A percentile compares a stretch with the other conserved stretches of the same genome.
These are phyloP conservation scores for Microplitis mediator DNA, from an alignment of 1,140 invertebrate species.

Conservation along the genomic window DNA sequence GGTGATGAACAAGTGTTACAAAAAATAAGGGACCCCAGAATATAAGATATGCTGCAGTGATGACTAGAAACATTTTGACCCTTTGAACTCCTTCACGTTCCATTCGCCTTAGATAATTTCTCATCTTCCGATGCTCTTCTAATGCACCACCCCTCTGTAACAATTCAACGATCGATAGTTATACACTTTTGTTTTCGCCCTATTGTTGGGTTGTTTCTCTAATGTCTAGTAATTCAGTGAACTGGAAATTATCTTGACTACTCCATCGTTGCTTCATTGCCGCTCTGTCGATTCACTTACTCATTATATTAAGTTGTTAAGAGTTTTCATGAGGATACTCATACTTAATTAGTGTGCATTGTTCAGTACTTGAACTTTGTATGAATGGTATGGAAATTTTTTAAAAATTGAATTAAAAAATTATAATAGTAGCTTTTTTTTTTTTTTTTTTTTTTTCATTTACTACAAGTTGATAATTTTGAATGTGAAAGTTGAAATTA, in stretches of 20 bases:
- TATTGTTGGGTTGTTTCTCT: not conserved
- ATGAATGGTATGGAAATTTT: no score
- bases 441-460: no score
- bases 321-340: no score
- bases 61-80: conserved; percentile 84
- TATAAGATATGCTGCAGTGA: conserved; percentile 81
- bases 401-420: not conserved
- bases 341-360: no score
- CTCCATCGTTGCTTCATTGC: not conserved
- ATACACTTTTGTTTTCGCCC: not conserved
- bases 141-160: conserved; percentile 62
- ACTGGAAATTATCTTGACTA: not conserved
- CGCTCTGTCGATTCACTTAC: no score
- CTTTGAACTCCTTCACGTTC: conserved; percentile 78
- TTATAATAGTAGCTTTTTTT: no score
- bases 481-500: no score
- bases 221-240: not conserved
- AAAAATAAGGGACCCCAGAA: conserved; percentile 90
- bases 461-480: no score
- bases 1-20: conserved; percentile 78
- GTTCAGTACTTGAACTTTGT: no score
- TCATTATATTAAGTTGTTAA: no score
- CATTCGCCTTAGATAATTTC: conserved; percentile 77
- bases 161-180: conserved; percentile 12
- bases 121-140: conserved; percentile 76